Base-by-base conservation (phyloP, 2,113 vertebrate genomes). In the Cyprinodon variegatus region DNA sequence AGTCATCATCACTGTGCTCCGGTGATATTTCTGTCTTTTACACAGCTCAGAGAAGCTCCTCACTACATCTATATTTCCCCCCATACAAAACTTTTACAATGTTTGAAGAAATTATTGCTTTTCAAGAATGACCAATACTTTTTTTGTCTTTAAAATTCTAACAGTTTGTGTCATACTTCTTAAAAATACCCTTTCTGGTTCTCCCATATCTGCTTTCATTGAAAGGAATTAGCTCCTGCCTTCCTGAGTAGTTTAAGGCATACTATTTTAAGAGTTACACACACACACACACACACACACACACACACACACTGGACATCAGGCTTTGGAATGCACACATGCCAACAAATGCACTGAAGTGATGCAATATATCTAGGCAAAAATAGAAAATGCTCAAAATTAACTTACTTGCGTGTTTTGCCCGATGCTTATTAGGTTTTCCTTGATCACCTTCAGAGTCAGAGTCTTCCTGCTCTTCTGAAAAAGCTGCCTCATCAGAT, bases 351-450 rank as follows among this genome's bases (percentile, higher is more conserved):
- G 63, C 15, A 74, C 60, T 73, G 75, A 64, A 87, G 36, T 57
- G 61, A 61, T 72, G 59, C 61, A 76, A 12, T 11, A 63, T 10
- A 40, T 14, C 39, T 22, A 13, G 36, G 48, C 40, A 36, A 4
- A 41, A 70, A 46, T 69, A 13, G 10, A 73, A 82, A 83, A 29
- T 22, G 15, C 53, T 45, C 48, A 61, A 76, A 77, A 59, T 70
- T 80, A 93, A 98, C 98, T 99, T 94, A 99, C 98, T 96, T 86
- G 98, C 94, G 90, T 99, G 97, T 77, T 90, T 95, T 0, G 98
- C 96, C 73, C 95, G 94, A 94, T 99, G 98, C 92, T 96, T 99
- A 94, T 94, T 96, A 82, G 97, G 97, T 95, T 94, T 95, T 84
- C 89, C 93, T 81, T 88, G 95, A 84, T 96, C 96, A 81, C 85